These are phyloP conservation scores for Salvelinus alpinus DNA, from an alignment of 2,113 vertebrate species.

Conservation along the genomic window DNA sequence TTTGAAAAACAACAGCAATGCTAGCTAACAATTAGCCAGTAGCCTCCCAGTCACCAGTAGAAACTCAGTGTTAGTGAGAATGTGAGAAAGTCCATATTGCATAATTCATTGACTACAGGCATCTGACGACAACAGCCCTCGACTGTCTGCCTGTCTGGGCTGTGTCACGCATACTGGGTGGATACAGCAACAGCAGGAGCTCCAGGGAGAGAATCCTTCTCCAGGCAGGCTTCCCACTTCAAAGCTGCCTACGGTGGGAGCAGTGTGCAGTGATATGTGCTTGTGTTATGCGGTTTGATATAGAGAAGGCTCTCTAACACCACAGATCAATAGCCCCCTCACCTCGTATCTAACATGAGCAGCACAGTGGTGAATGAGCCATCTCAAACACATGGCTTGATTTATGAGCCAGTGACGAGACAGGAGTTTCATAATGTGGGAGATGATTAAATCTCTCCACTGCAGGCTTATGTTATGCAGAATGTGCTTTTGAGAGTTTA, in stretches of 20 bases:
- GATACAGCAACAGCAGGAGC: background rate
- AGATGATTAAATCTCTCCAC: background rate
- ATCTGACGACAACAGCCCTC: background rate
- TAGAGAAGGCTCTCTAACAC: constrained; percentile 20
- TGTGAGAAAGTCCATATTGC: background rate
- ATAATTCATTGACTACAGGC: background rate
- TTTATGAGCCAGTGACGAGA: background rate
- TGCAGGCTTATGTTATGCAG: background rate
- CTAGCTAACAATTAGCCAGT: background rate
- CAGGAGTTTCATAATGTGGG: background rate
- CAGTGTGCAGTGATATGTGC: constrained; percentile 41
- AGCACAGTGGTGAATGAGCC: constrained; percentile 58
- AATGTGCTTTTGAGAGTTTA: background rate
- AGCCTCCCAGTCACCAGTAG: background rate
- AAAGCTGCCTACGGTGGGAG: constrained; percentile 23
- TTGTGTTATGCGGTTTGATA: background rate
- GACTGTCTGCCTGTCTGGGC: background rate
- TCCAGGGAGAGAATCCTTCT: constrained; percentile 5
- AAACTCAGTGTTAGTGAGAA: background rate
- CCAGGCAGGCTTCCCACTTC: constrained; percentile 14
- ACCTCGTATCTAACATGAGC: constrained; percentile 62
- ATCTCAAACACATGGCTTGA: constrained; percentile 50
- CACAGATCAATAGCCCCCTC: constrained; percentile 60
- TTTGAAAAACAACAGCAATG: background rate
- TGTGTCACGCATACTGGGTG: constrained; percentile 1